Conservation (phyloP, 2,113 vertebrate genomes). For the Tiliqua scincoides region DNA sequence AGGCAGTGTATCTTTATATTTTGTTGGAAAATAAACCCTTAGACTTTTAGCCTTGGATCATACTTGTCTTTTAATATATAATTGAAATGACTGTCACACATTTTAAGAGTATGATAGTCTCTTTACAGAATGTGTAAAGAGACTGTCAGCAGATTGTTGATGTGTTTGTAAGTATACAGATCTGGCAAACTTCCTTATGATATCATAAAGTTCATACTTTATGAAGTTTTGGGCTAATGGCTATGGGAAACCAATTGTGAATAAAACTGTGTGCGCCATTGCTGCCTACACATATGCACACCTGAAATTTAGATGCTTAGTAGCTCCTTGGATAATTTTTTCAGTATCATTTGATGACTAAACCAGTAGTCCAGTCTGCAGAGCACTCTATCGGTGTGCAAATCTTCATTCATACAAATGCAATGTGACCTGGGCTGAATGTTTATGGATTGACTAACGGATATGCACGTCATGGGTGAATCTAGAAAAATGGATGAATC, state of each 20-base stretch:
- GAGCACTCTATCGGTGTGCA: not conserved
- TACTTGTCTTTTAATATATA: not conserved
- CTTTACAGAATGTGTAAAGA: not conserved
- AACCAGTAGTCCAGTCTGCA: not conserved
- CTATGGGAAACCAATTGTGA: constrained; percentile 16
- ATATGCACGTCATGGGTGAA: not conserved
- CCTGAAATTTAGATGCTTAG: not conserved
- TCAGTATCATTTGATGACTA: not conserved
- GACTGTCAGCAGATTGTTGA: not conserved
- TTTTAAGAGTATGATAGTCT: not conserved
- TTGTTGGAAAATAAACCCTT: not conserved
- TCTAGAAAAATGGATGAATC: not conserved
- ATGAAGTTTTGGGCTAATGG: constrained; percentile 8
- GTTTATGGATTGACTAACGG: not conserved
- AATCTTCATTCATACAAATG: not conserved
- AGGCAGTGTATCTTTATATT: not conserved
- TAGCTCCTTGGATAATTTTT: constrained; percentile 27
- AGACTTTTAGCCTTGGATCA: not conserved
- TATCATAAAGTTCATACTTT: not conserved
- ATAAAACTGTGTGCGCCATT: constrained; percentile 27
- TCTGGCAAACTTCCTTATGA: not conserved
- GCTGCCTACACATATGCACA: constrained; percentile 45
- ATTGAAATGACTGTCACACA: not conserved
- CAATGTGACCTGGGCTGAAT: not conserved
- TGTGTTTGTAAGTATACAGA: not conserved